phyloP scores from a whole-genome alignment of 2,888 invertebrate genomes.

The Pachliopta kotzebuea region DNA sequence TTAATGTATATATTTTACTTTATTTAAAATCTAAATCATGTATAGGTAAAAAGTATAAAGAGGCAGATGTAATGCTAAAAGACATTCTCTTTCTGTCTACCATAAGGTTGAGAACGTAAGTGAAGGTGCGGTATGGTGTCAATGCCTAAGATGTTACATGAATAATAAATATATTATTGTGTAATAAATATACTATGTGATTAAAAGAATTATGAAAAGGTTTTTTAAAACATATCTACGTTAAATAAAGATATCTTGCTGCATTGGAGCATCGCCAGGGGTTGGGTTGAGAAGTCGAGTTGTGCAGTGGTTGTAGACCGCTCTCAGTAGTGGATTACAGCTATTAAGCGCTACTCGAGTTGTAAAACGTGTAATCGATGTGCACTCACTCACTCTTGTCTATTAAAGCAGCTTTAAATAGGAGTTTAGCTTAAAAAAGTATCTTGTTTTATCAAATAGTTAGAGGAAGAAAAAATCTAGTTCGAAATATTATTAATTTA shows the following conservation, averaged over 20 bases:
- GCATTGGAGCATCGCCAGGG: constrained; percentile 22
- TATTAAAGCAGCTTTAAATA: constrained; percentile 42
- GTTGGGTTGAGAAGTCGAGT: background rate
- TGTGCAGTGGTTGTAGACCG: constrained; percentile 53
- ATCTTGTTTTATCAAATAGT: no score
- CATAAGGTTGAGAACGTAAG: no score
- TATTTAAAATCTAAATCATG: no score
- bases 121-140: no score
- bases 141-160: no score
- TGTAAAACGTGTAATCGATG: constrained; percentile 73
- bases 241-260: background rate
- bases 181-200: no score
- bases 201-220: no score
- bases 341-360: constrained; percentile 64
- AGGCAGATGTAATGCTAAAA: no score
- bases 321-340: constrained; percentile 71
- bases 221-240: background rate
- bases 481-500: background rate
- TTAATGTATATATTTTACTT: no score
- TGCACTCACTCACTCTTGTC: constrained; percentile 52
- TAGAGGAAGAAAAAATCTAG: background rate
- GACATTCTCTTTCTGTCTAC: no score
- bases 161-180: no score
- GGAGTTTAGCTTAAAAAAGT: constrained; percentile 35
- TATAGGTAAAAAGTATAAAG: no score